These are phyloP conservation scores for Penaeus monodon DNA, from an alignment of 2,888 invertebrate species.

Conservation along the genomic window DNA sequence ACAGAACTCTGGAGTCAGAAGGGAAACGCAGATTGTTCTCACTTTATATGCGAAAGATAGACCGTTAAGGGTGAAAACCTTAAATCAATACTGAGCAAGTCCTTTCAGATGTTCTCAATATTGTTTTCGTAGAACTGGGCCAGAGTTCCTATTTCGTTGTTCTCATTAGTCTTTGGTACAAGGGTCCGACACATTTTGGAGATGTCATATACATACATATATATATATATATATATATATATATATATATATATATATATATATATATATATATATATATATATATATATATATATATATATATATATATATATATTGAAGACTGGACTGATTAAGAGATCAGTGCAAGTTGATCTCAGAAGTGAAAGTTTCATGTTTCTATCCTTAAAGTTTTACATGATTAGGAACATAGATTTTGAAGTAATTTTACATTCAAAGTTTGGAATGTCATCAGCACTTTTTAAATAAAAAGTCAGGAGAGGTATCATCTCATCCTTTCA, in stretches of 20 bases:
- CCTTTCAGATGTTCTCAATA: too few relatives aligned
- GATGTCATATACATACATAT: background rate
- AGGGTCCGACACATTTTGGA: constrained; percentile 3
- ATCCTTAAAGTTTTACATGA: constrained; percentile 42
- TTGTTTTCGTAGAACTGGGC: constrained; percentile 2
- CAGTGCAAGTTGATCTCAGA: constrained; percentile 20
- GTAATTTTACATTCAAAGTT: too few relatives aligned
- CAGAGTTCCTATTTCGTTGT: constrained; percentile 22
- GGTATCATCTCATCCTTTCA: too few relatives aligned
- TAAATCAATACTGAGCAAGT: too few relatives aligned
- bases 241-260: constrained; percentile 43
- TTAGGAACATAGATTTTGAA: constrained; percentile 47
- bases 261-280: constrained; percentile 49
- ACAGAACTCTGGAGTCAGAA: constrained; percentile 1
- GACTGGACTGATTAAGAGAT: constrained; percentile 33
- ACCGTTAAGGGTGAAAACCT: too few relatives aligned
- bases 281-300: constrained; percentile 35
- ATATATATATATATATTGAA: constrained; percentile 17
- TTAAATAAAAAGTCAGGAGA: too few relatives aligned
- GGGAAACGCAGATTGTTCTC: too few relatives aligned
- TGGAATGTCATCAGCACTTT: too few relatives aligned
- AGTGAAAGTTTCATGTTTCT: constrained; percentile 11
- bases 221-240: constrained; percentile 41
- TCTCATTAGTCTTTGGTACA: constrained; percentile 48
- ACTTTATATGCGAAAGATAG: too few relatives aligned